Conservation (phyloP, 2,113 vertebrate genomes). For the Pituophis catenifer region DNA sequence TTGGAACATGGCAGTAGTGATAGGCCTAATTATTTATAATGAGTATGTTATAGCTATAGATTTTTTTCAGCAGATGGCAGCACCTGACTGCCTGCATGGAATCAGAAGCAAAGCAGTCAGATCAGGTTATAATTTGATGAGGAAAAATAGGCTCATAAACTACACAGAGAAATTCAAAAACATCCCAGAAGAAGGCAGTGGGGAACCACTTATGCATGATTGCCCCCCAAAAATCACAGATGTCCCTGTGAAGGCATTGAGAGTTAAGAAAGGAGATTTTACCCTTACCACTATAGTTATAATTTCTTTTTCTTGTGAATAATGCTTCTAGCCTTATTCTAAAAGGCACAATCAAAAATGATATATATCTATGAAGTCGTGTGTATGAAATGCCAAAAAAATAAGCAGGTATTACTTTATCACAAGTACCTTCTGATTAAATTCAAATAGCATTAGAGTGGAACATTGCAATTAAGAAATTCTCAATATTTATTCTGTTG, state of each 20-base stretch:
- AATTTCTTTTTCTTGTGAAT: not conserved
- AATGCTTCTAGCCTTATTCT: not conserved
- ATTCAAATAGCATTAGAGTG: not conserved
- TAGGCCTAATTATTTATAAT: not conserved
- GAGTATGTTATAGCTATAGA: not conserved
- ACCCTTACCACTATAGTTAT: not conserved
- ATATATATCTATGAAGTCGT: not conserved
- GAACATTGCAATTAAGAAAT: too few relatives aligned
- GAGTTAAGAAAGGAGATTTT: not conserved
- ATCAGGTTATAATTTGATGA: not conserved
- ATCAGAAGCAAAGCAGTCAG: not conserved
- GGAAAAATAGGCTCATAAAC: not conserved
- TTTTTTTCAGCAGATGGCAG: not conserved
- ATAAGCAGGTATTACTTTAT: not conserved
- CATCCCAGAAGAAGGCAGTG: not conserved
- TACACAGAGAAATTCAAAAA: not conserved
- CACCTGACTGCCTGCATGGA: not conserved
- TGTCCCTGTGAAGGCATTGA: not conserved
- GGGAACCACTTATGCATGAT: not conserved
- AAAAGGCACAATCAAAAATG: not conserved
- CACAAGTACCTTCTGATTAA: not conserved
- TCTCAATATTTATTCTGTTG: not conserved
- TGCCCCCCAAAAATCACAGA: not conserved
- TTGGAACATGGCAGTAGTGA: not conserved
- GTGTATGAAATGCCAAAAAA: not conserved